Evolutionary conservation across 1,140 invertebrate species (phyloP).

Genomic region (Tetramorium alpestre): DNA sequence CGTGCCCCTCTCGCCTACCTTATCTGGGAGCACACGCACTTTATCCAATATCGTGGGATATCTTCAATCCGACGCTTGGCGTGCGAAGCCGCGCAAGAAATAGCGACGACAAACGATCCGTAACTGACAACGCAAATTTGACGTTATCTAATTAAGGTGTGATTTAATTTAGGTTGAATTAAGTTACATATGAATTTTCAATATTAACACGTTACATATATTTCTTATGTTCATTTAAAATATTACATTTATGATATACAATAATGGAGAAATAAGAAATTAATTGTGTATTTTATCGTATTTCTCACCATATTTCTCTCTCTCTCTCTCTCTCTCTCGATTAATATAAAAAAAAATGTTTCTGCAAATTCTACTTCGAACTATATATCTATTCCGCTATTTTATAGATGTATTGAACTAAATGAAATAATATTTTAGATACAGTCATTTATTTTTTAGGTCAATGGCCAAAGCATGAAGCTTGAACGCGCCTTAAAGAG

Average conservation of each 20-base stretch:
- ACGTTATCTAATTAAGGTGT: background rate
- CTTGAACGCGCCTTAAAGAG: background rate
- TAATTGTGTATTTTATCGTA: background rate
- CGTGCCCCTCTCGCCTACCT: conserved; percentile 65
- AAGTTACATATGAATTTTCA: background rate
- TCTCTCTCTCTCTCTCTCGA: too few relatives aligned
- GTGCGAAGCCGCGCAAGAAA: conserved; percentile 22
- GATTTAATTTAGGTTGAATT: background rate
- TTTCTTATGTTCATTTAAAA: background rate
- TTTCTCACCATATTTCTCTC: too few relatives aligned
- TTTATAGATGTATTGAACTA: background rate
- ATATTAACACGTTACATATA: background rate
- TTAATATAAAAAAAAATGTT: background rate
- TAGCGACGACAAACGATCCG: conserved; percentile 1
- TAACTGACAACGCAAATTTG: background rate
- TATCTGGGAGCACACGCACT: conserved; percentile 73
- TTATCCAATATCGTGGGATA: conserved; percentile 69
- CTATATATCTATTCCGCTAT: background rate
- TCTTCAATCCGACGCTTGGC: conserved; percentile 66
- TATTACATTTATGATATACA: background rate
- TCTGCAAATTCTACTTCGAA: background rate
- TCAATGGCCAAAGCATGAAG: conserved; percentile 22
- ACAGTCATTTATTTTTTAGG: conserved; percentile 15
- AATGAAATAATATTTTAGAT: background rate
- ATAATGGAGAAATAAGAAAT: background rate